Base-by-base conservation (phyloP, 1,140 invertebrate genomes). In the Lepidurus packardi region DNA sequence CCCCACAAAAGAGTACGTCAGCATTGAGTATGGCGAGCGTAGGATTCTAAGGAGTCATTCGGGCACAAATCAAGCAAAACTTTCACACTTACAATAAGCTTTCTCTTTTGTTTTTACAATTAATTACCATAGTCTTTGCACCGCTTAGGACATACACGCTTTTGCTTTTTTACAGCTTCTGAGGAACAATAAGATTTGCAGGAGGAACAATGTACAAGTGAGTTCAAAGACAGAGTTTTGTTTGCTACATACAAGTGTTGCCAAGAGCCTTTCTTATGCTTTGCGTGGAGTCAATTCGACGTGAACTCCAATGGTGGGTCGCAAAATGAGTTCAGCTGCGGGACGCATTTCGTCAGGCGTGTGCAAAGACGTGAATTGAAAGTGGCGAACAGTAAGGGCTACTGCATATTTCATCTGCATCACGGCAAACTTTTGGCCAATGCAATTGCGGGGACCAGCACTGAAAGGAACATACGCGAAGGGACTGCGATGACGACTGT, bases 361-460 rank as follows among this genome's bases (percentile, higher is more conserved):
- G 53, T 65, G 53, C 13, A 65, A 65, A 16, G 53, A 65, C 21
- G 6, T 9, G 13, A 65, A 65, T 16, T 65, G 16, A 65, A 65
- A 65, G 53, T 65, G 53, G 53, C 53, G 53, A 21, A 16, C 13
- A 21, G 21, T 65, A 13, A 65, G 21, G 6, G 53, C 53, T 13
- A 65, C 53, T 13, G 53, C 53, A 16, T 65, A 65, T 65, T 65
- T 65, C 53, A 65, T 65, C 21, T 65, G 53, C 53, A 65, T 65
- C 53, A 65, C 1, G 53, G 53, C 53, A 8, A 74, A 74, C 44
- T 77, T 81, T 88, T 83, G 82, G 87, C 88, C 88, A 73, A 89
- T 88, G 80, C 89, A 89, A 81, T 88, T 88, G 74, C 89, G 81
- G 0, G 86, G 85, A 25, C 89, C 89, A 43, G 85, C 86, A 13